A percentile compares a stretch with the other conserved stretches of the same genome.
Conservation (phyloP, 2,797 vertebrate species). For the Babyrousa celebensis region DNA sequence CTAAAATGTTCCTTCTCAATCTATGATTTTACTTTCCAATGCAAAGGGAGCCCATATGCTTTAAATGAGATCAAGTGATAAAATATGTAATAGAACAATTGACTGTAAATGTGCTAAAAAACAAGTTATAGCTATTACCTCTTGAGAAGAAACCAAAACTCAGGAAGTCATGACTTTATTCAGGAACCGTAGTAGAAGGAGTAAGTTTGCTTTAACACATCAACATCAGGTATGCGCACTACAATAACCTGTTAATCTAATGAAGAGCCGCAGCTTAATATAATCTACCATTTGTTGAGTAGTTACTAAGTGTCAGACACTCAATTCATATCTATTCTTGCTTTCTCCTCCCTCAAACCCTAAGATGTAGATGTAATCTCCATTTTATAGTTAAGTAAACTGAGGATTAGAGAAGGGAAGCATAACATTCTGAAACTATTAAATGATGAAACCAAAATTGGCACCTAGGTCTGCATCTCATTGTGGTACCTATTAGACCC, state of each 20-base stretch:
- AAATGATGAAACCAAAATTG: not conserved
- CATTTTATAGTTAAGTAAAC: not conserved
- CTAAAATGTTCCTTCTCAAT: not conserved
- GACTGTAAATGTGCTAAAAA: not conserved
- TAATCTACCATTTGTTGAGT: not conserved
- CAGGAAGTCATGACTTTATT: not conserved
- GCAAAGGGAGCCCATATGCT: not conserved
- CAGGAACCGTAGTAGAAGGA: not conserved
- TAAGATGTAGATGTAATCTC: not conserved
- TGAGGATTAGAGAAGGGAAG: not conserved
- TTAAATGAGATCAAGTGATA: constrained; percentile 6
- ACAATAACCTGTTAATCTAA: not conserved
- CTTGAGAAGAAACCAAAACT: constrained; percentile 5
- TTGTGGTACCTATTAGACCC: not conserved
- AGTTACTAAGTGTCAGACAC: not conserved
- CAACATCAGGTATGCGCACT: not conserved
- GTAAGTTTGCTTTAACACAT: not conserved
- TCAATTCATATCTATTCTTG: not conserved
- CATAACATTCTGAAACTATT: not conserved
- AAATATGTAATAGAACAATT: not conserved
- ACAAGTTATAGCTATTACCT: not conserved
- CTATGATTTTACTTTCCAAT: constrained; percentile 23
- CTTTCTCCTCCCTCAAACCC: not conserved
- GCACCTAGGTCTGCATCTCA: not conserved
- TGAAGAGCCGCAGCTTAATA: not conserved